Evolutionary conservation across 2,797 vertebrate species (phyloP), one percentile per base, ranked within the genome.

Genomic region (Molossus alvarezi): DNA sequence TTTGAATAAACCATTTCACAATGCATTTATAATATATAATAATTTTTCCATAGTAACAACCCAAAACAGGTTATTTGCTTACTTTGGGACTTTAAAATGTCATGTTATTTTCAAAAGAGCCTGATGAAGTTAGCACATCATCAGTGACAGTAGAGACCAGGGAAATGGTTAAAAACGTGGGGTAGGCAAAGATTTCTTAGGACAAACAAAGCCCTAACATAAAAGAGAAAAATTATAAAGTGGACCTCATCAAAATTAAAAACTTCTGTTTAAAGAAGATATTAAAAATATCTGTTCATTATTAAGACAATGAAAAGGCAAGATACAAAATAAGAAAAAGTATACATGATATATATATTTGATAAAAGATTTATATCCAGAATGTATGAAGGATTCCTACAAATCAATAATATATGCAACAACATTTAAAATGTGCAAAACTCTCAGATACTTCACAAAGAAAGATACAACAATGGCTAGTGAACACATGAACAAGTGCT

Each of bases 221-320:
- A 55, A 81, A 72, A 20, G 23, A 92, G 37, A 60, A 94, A 27
- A 58, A 71, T 12, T 58, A 71, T 53, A 87, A 88, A 71, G 55
- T 60, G 4, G 9, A 65, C 7, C 69, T 76, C 1, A 84, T 37
- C 13, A 86, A 94, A 95, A 88, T 58, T 79, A 55, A 67, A 90
- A 73, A 37, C 53, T 33, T 57, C 76, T 79, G 21, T 27, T 69
- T 8, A 60, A 62, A 55, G 58, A 91, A 83, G 29, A 79, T 73
- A 85, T 67, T 75, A 75, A 96, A 86, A 48, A 76, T 41, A 55
- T 88, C 15, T 73, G 6, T 75, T 92, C 57, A 83, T 92, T 41
- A 85, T 58, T 62, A 75, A 84, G 60, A 23, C 75, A 80, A 91
- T 58, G 13, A 45, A 95, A 89, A 81, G 48, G 27, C 13, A 92